Base-by-base conservation (phyloP, 2,113 vertebrate species). In the Ictalurus furcatus region DNA sequence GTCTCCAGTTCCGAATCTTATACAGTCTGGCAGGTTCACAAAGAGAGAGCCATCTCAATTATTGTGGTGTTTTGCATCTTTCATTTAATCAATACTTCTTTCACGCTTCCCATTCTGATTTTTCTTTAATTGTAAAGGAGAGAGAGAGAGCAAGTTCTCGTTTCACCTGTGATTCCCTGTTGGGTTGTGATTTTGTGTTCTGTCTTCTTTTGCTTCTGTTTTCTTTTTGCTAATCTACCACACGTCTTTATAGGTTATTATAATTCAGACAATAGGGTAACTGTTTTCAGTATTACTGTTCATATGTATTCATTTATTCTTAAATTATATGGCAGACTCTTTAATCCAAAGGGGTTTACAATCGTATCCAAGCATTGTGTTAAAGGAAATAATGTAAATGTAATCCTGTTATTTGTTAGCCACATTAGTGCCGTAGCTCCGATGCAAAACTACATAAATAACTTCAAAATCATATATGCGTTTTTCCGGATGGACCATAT, bases 1-100 rank as follows among this genome's bases (percentile, higher is more conserved):
- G 16, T 89, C 90, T 88, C 84, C 28, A 88, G 90, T 52, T 89
- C 56, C 25, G 44, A 61, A 37, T 85, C 76, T 85, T 89, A 85
- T 73, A 65, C 30, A 81, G 83, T 37, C 86, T 91, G 86, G 83
- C 90, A 91, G 78, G 58, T 76, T 82, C 73, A 89, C 83, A 91
- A 88, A 89, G 88, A 65, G 76, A 59, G 58, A 25, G 34, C 84
- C 86, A 74, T 73, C 16, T 59, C 67, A 13, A 71, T 83, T 83
- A 56, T 59, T 74, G 52, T 74, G 54, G 4, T 37, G n/a, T 44
- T 14, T 69, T 58, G 79, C 25, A 37, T 84, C 76, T 54, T 69
- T 69, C 67, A 61, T 71, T 88, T 56, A 61, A 16, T 59, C 61
- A 16, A 13, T 65, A 40, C 37, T 28, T 56, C 40, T 48, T 30